A percentile compares a stretch with the other conserved stretches of the same genome.
phyloP scores from a whole-genome alignment of 2,113 vertebrate species.

The Zootoca vivipara region DNA sequence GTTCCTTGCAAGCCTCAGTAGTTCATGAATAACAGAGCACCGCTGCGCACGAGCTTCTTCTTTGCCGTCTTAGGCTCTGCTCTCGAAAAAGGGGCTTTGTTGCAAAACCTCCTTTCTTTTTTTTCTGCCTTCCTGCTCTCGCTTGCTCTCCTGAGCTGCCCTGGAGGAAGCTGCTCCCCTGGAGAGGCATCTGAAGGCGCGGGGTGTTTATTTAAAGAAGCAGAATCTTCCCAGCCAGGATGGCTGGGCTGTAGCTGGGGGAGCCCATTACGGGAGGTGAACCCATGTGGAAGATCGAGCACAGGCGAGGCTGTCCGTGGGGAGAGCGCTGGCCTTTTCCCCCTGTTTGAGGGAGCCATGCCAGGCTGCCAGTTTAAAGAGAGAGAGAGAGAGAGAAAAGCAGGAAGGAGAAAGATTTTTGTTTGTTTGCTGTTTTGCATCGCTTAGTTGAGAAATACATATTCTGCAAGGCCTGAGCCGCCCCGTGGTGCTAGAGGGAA shows the following conservation, averaged over 20 bases:
- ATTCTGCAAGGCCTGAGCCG: neutral
- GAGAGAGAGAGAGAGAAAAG: too few relatives aligned
- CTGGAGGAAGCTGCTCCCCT: neutral
- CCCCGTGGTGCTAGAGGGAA: neutral
- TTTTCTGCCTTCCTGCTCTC: neutral
- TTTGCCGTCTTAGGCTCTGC: neutral
- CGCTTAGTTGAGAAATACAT: neutral
- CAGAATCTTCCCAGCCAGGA: neutral
- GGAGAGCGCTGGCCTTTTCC: neutral
- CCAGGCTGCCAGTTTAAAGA: neutral
- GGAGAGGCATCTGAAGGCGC: neutral
- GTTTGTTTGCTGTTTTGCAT: neutral
- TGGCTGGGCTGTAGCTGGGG: neutral
- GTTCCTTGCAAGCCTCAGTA: slow-evolving; percentile 13
- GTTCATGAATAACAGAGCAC: neutral
- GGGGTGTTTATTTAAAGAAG: neutral
- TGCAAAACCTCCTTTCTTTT: neutral
- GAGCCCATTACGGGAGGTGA: neutral
- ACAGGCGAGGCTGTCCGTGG: neutral
- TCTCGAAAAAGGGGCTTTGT: neutral
- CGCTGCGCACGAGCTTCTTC: neutral
- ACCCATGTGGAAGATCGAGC: neutral
- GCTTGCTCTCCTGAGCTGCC: neutral
- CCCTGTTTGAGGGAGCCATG: neutral
- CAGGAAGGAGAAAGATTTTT: neutral